Conservation (phyloP, 1,140 invertebrate genomes). For the Pissodes strobi region DNA sequence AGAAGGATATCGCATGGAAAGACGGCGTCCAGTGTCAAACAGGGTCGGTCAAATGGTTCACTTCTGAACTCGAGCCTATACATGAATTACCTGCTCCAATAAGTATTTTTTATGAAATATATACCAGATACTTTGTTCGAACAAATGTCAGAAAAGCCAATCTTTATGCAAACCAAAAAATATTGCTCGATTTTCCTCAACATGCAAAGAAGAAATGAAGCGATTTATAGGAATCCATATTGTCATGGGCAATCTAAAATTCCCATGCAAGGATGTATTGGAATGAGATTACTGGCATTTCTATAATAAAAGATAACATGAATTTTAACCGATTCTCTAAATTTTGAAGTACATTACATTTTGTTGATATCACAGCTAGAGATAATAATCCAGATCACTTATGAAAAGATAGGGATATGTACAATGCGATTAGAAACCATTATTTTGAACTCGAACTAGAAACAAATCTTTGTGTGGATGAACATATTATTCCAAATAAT, state of each 20-base stretch:
- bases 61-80: too few relatives aligned
- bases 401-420: conserved; percentile 42
- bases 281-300: background rate
- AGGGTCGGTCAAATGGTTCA: background rate
- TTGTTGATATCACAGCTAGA: too few relatives aligned
- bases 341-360: conserved; percentile 2
- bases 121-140: conserved; percentile 8
- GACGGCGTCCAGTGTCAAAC: background rate
- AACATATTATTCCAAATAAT: background rate
- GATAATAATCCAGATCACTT: too few relatives aligned
- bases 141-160: conserved; percentile 5
- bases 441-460: conserved; percentile 35
- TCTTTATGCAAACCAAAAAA: conserved; percentile 9
- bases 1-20: background rate
- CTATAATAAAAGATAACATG: conserved; percentile 12
- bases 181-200: background rate
- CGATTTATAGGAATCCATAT: too few relatives aligned
- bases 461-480: background rate
- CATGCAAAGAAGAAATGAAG: too few relatives aligned
- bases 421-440: conserved; percentile 39
- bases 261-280: conserved; percentile 19
- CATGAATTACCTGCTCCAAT: conserved; percentile 4
- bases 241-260: background rate
- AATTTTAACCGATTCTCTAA: conserved; percentile 14
- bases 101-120: conserved; percentile 13